Percentiles rank a stretch among this genome's conserved stretches.
Evolutionary conservation across 1,140 invertebrate species (phyloP).

Genomic region (Drosophila simulans): DNA sequence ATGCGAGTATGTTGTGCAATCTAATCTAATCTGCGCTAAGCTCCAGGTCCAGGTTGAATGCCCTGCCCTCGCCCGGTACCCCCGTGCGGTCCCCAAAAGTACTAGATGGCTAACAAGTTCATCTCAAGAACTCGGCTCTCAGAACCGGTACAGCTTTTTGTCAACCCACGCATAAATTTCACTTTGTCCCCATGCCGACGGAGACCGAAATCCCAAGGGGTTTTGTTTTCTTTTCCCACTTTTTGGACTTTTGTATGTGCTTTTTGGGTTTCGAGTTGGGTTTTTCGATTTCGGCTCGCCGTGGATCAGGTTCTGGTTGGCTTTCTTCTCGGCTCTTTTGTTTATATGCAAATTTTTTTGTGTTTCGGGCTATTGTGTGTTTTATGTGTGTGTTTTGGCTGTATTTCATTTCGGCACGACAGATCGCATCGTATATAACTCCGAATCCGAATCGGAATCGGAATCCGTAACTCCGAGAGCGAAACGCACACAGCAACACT

Average conservation of each 20-base stretch:
- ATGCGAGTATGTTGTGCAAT: slow-evolving; percentile 44
- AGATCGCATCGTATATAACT: slow-evolving; percentile 42
- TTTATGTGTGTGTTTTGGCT: slow-evolving; percentile 48
- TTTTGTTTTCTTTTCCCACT: slow-evolving; percentile 29
- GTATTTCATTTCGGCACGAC: slow-evolving; percentile 71
- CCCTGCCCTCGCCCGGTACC: slow-evolving; percentile 44
- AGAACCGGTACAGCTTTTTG: slow-evolving; percentile 73
- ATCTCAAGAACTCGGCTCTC: slow-evolving; percentile 28
- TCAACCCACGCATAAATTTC: slow-evolving; percentile 83
- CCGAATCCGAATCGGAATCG: slow-evolving; percentile 2
- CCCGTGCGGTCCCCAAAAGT: neutral
- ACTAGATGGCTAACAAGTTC: slow-evolving; percentile 26
- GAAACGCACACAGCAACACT: slow-evolving; percentile 29
- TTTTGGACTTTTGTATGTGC: slow-evolving; percentile 4
- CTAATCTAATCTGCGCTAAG: slow-evolving; percentile 69
- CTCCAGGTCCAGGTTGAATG: slow-evolving; percentile 65
- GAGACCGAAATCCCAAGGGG: slow-evolving; percentile 18
- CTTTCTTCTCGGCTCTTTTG: slow-evolving; percentile 63
- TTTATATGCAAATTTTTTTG: slow-evolving; percentile 81
- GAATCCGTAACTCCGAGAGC: slow-evolving; percentile 31
- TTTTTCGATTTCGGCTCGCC: slow-evolving; percentile 1
- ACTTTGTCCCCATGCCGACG: slow-evolving; percentile 46
- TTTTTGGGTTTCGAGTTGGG: slow-evolving; percentile 2
- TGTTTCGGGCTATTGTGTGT: slow-evolving; percentile 40
- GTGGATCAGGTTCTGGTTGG: slow-evolving; percentile 55